These are phyloP conservation scores for Clitarchus hookeri DNA, from an alignment of 2,888 invertebrate genomes.

Conservation along the genomic window DNA sequence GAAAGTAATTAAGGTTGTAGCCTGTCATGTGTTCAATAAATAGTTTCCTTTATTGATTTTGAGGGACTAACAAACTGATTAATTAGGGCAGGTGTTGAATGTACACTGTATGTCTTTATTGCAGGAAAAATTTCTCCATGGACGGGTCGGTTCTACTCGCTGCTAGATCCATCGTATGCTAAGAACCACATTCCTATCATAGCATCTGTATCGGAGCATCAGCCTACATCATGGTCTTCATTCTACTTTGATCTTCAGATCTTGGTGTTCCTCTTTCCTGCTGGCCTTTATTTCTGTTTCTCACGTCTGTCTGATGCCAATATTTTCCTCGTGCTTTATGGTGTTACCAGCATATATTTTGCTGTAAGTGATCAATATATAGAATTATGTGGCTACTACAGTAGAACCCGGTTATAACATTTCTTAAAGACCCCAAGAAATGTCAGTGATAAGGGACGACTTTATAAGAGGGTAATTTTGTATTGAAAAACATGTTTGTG, in stretches of 20 bases:
- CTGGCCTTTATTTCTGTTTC: conserved; percentile 97
- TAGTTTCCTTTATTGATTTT: too few species aligned
- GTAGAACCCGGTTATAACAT: too few species aligned
- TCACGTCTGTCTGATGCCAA: conserved; percentile 91
- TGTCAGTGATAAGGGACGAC: too few species aligned
- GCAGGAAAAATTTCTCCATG: conserved; percentile 92
- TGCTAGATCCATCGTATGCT: conserved; percentile 95
- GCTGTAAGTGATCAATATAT: conserved; percentile 68
- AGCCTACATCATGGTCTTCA: conserved; percentile 97
- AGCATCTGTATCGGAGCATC: conserved; percentile 97
- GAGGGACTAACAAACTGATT: too few species aligned
- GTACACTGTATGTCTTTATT: conserved; percentile 39
- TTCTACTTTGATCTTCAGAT: conserved; percentile 98
- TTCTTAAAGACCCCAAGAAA: too few species aligned
- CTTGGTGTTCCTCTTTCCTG: conserved; percentile 93
- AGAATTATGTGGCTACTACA: too few species aligned
- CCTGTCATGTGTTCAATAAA: too few species aligned
- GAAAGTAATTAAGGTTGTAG: too few species aligned
- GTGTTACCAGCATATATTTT: conserved; percentile 97
- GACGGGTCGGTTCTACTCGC: conserved; percentile 96
- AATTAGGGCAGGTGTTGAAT: background rate
- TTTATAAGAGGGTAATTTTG: too few species aligned
- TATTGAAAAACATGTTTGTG: too few species aligned
- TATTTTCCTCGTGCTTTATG: conserved; percentile 96
- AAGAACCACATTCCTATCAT: conserved; percentile 99